phyloP scores from a whole-genome alignment of 1,140 invertebrate genomes.

The Philaenus spumarius region DNA sequence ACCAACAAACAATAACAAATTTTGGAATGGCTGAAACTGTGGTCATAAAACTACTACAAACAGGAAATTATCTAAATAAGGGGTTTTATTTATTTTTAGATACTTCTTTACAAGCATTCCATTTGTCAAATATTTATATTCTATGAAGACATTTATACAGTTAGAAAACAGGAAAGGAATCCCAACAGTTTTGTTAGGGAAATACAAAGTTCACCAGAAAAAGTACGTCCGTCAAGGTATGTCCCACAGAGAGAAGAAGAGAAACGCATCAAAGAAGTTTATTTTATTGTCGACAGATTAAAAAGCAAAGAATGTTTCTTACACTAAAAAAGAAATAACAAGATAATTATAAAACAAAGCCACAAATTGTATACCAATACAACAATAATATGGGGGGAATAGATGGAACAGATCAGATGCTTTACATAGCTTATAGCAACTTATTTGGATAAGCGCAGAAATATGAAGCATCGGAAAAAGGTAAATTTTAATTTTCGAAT shows the following conservation, averaged over 20 bases:
- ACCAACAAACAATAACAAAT: too few relatives aligned
- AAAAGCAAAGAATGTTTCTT: background rate
- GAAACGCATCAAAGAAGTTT: background rate
- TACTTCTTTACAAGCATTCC: constrained; percentile 4
- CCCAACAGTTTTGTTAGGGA: constrained; percentile 1
- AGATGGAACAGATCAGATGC: too few relatives aligned
- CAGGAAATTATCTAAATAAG: too few relatives aligned
- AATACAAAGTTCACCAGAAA: constrained; percentile 7
- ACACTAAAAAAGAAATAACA: background rate
- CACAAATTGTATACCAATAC: background rate
- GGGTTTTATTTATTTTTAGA: too few relatives aligned
- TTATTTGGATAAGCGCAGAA: constrained; percentile 2
- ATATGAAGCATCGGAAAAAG: constrained; percentile 11
- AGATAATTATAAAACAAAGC: background rate
- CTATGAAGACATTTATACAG: background rate
- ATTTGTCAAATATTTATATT: background rate
- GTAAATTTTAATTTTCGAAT: constrained; percentile 15
- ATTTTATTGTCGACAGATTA: constrained; percentile 1
- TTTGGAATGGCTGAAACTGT: constrained; percentile 3
- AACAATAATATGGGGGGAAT: background rate
- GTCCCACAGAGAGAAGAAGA: constrained; percentile 6
- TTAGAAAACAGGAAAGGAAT: constrained; percentile 7
- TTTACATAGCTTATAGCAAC: background rate
- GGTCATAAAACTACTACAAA: background rate
- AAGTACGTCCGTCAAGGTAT: constrained; percentile 12